A percentile compares a stretch with the other conserved stretches of the same genome.
Evolutionary conservation across 1,140 invertebrate genomes (phyloP).

Genomic region (Samia ricini): DNA sequence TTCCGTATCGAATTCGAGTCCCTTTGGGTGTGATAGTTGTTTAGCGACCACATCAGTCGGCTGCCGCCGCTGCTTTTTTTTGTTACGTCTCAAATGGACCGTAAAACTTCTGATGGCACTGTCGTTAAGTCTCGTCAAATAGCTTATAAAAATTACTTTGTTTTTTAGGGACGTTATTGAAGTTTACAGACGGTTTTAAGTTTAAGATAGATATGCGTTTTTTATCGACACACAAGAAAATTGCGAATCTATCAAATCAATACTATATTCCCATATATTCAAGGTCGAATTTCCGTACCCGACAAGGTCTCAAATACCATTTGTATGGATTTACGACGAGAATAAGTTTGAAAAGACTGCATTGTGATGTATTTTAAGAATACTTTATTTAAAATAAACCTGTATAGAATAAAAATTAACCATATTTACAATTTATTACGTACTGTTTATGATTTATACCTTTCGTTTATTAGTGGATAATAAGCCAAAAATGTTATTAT

Average conservation of each 20-base stretch:
- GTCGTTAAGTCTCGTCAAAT: slow-evolving; percentile 22
- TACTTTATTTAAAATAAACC: no score
- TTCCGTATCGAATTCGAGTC: slow-evolving; percentile 2
- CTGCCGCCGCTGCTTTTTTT: slow-evolving; percentile 30
- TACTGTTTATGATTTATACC: no score
- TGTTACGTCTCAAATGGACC: slow-evolving; percentile 38
- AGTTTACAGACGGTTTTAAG: slow-evolving; percentile 3
- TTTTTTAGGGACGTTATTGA: slow-evolving; percentile 7
- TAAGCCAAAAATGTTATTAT: no score
- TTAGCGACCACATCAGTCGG: slow-evolving; percentile 25
- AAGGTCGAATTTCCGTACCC: no score
- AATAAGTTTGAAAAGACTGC: no score
- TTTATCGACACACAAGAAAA: neutral
- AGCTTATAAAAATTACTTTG: slow-evolving; percentile 19
- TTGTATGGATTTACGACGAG: no score
- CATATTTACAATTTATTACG: no score
- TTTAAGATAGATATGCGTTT: slow-evolving; percentile 5
- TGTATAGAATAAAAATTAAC: no score
- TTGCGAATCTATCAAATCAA: neutral
- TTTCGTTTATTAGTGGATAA: no score
- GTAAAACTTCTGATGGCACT: slow-evolving; percentile 34
- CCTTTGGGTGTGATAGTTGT: neutral
- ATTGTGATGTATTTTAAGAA: no score
- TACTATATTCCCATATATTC: no score
- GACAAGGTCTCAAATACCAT: no score